Conservation (phyloP, 2,888 invertebrate species). For the Meganola albula region DNA sequence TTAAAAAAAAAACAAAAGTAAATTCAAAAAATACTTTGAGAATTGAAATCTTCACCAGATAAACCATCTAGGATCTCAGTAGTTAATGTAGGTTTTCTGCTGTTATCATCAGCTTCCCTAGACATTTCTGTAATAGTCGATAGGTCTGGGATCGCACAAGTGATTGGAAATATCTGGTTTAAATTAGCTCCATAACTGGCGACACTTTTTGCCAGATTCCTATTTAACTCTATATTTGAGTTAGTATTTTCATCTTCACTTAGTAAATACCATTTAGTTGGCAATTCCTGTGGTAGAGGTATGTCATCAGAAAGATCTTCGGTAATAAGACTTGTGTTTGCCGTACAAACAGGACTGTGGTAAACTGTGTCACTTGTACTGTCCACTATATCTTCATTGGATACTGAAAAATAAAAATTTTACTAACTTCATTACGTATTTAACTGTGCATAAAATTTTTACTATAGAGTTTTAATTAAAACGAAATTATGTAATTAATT, state of each 20-base stretch:
- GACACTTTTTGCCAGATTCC: slow-evolving; percentile 12
- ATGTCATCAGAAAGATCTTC: slow-evolving; percentile 55
- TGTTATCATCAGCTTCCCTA: slow-evolving; percentile 43
- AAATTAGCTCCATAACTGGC: slow-evolving; percentile 43
- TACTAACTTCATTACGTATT: neutral
- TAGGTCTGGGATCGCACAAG: slow-evolving; percentile 58
- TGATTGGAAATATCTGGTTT: slow-evolving; percentile 52
- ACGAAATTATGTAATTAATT: no score
- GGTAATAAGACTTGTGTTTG: slow-evolving; percentile 50
- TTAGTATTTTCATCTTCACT: slow-evolving; percentile 57
- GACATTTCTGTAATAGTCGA: slow-evolving; percentile 65
- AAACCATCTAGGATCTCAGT: slow-evolving; percentile 28
- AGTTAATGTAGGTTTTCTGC: slow-evolving; percentile 31
- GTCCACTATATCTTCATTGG: slow-evolving; percentile 18
- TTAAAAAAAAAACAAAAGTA: slow-evolving; percentile 13
- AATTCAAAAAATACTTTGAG: slow-evolving; percentile 25
- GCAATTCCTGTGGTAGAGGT: slow-evolving; percentile 7
- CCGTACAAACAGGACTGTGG: slow-evolving; percentile 28
- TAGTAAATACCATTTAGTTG: slow-evolving; percentile 52
- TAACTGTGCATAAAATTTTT: no score
- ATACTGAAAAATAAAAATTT: slow-evolving; percentile 13
- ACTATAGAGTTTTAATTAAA: no score
- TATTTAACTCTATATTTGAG: slow-evolving; percentile 29
- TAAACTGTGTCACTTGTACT: slow-evolving; percentile 25
- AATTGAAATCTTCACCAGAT: slow-evolving; percentile 31